Evolutionary conservation across 2,797 vertebrate species (phyloP).

Genomic region (Hoplostethus atlanticus): DNA sequence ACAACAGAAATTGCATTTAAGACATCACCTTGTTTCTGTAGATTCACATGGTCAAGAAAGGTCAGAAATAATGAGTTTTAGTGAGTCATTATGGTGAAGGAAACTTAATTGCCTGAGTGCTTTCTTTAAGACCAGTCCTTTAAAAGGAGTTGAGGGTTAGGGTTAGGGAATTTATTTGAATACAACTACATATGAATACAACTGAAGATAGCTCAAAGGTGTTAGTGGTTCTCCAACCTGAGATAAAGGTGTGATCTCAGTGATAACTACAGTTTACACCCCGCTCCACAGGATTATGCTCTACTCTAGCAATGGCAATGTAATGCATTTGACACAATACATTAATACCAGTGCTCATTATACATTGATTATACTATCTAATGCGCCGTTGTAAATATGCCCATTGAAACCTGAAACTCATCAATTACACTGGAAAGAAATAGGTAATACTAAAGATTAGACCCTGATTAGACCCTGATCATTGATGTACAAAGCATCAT

Average conservation of each 20-base stretch:
- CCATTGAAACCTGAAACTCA: not conserved
- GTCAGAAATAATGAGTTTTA: conserved; percentile 63
- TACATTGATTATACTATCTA: not conserved
- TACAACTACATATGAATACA: not conserved
- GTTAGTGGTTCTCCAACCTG: not conserved
- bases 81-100: conserved; percentile 57
- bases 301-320: not conserved
- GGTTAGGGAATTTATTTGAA: no score
- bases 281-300: not conserved
- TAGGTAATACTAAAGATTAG: conserved; percentile 5
- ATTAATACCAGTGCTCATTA: not conserved
- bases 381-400: conserved; percentile 1
- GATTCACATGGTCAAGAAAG: conserved; percentile 47
- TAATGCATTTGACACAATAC: not conserved
- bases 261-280: not conserved
- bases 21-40: conserved; percentile 35
- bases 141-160: no score
- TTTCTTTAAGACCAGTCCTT: conserved; percentile 50
- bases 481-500: conserved; percentile 33
- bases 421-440: conserved; percentile 11
- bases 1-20: conserved; percentile 24
- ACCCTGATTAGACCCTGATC: conserved; percentile 1
- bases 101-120: conserved; percentile 65
- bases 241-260: not conserved
- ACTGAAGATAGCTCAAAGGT: conserved; percentile 19